phyloP scores from a whole-genome alignment of 1,140 invertebrate species.

The Pissodes strobi region DNA sequence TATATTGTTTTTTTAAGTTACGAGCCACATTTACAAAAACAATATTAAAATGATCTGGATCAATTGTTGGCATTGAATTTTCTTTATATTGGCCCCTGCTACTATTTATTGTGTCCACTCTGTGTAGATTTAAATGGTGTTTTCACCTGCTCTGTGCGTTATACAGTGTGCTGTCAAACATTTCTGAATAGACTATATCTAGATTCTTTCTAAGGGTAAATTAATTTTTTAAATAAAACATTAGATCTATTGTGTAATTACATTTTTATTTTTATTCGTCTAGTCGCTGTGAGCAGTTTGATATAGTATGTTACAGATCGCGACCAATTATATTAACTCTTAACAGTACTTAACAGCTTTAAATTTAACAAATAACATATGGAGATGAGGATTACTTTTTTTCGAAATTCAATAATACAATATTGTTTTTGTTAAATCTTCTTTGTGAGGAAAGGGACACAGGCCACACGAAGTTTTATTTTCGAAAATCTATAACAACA shows the following conservation, averaged over 20 bases:
- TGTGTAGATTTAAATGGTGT: too few relatives aligned
- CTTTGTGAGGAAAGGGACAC: constrained; percentile 27
- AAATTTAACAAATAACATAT: constrained; percentile 58
- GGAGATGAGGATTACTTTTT: constrained; percentile 52
- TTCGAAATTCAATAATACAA: constrained; percentile 47
- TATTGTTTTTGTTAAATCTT: constrained; percentile 39
- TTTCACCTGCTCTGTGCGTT: too few relatives aligned
- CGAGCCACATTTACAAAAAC: too few relatives aligned
- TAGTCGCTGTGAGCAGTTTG: constrained; percentile 57
- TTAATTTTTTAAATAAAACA: too few relatives aligned
- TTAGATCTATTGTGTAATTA: constrained; percentile 49
- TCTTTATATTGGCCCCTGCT: too few relatives aligned
- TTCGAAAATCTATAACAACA: constrained; percentile 42
- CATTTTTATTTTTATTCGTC: constrained; percentile 55
- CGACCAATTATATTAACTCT: constrained; percentile 53
- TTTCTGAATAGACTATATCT: too few relatives aligned
- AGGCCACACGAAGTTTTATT: constrained; percentile 23
- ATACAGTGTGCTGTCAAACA: too few relatives aligned
- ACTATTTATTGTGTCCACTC: too few relatives aligned
- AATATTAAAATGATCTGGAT: too few relatives aligned
- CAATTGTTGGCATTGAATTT: too few relatives aligned
- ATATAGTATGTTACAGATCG: constrained; percentile 56
- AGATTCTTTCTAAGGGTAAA: too few relatives aligned
- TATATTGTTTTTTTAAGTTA: too few relatives aligned
- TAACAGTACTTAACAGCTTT: constrained; percentile 59